Base-by-base conservation (phyloP, 2,888 invertebrate species). In the Sinohyriopsis cumingii region DNA sequence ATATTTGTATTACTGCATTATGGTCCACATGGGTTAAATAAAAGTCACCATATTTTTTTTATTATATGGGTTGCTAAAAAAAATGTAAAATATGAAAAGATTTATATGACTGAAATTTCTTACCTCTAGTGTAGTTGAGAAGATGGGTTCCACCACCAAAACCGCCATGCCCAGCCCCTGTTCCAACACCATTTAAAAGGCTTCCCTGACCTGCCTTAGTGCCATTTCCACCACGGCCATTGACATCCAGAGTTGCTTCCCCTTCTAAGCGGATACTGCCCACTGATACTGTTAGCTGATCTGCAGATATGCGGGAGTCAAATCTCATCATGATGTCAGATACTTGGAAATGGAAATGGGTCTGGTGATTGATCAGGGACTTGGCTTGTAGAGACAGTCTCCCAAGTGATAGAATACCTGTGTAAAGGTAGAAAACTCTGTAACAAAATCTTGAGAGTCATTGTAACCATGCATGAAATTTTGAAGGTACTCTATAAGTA, bases 151-250 rank as follows among this genome's bases (percentile, higher is more conserved):
- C 82, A 24, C 84, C 84, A 12, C 85, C 85, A 74, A 71, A 84
- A 12, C 83, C 84, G 22, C 84, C 85, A 76, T 84, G 81, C 9
- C 83, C 79, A 18, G 71, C 84, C 54, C 85, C 85, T 9, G 72
- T 63, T 9, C 80, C 83, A 62, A 67, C 55, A 5, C 67, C 19
- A 73, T 57, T 65, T 53, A 74, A 68, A 12, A 69, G 60, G 18
- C 56, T 66, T 24, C 77, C 79, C 25, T 69, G 65, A n/a, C 75
- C 77, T 20, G 18, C 57, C 9, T 55, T 12, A 4, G 7, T 59
- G 45, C 55, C 60, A 20, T 65, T 65, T 24, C 45, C 57, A 59
- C 76, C 76, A 64, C 72, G 67, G 68, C 73, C 75, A 66, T 71
- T 72, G 5, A 70, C 69, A 67, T 78, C 76, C 19, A 83, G 70